These are phyloP conservation scores for Ormyrus labotus DNA, from an alignment of 2,888 invertebrate genomes.

Conservation along the genomic window DNA sequence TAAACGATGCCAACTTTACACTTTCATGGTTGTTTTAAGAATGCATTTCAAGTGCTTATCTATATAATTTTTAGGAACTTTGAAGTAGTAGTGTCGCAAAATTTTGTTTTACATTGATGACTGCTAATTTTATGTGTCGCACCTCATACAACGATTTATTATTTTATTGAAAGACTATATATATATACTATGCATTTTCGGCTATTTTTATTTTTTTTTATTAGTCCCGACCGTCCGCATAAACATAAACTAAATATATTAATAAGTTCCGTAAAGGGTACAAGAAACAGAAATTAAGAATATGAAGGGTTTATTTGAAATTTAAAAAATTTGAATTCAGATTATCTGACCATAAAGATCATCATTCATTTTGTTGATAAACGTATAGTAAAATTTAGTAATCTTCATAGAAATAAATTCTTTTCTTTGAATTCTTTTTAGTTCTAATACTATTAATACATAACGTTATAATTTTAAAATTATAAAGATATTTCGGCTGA, in stretches of 20 bases:
- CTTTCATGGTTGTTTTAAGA: no score
- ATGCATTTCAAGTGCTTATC: no score
- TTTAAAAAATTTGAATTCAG: background rate
- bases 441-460: background rate
- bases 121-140: conserved; percentile 25
- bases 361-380: background rate
- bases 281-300: background rate
- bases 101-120: background rate
- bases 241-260: conserved; percentile 21
- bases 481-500: background rate
- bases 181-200: conserved; percentile 25
- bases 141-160: conserved; percentile 7
- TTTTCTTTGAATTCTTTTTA: no score
- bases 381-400: background rate
- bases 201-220: conserved; percentile 10
- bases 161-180: background rate
- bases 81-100: no score
- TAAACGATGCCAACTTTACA: no score
- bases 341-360: background rate
- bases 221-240: conserved; percentile 36
- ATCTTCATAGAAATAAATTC: no score
- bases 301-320: conserved; percentile 11
- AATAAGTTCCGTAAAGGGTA: conserved; percentile 24
- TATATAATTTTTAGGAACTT: no score
- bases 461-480: background rate